Percentiles rank a stretch among this genome's conserved stretches.
phyloP scores from a whole-genome alignment of 2,113 vertebrate genomes.

The Nothocercus nigrocapillus region DNA sequence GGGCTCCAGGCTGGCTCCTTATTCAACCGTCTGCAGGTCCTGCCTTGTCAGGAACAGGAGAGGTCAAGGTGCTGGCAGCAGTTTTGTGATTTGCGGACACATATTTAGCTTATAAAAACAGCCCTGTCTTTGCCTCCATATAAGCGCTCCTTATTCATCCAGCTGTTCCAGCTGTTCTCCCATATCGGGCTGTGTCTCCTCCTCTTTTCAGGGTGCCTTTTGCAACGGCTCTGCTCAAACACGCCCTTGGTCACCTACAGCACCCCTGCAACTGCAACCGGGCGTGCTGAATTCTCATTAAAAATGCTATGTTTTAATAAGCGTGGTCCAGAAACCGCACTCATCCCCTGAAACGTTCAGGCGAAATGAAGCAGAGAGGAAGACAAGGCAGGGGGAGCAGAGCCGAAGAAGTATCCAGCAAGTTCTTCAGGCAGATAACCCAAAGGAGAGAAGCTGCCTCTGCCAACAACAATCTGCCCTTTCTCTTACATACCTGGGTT shows the following conservation, averaged over 20 bases:
- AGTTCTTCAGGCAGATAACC: neutral
- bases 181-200: neutral
- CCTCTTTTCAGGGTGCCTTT: neutral
- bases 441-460: neutral
- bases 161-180: slow-evolving; percentile 38
- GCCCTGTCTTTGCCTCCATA: neutral
- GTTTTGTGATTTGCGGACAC: slow-evolving; percentile 23
- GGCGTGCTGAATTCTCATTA: neutral
- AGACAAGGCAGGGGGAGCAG: neutral
- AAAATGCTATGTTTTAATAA: neutral
- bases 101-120: slow-evolving; percentile 24
- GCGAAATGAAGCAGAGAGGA: neutral
- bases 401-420: neutral
- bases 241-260: fast-evolving
- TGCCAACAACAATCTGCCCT: neutral
- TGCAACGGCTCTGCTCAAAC: neutral
- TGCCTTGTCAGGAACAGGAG: slow-evolving; percentile 44
- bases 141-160: neutral
- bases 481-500: no score
- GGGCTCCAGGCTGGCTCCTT: neutral
- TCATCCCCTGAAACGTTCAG: neutral
- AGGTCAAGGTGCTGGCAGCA: slow-evolving; percentile 53
- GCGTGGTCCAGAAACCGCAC: neutral
- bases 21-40: slow-evolving; percentile 48
- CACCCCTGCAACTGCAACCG: neutral